Percentiles rank a stretch among this genome's conserved stretches.
phyloP scores from a whole-genome alignment of 2,113 vertebrate species.

The Nibea albiflora region DNA sequence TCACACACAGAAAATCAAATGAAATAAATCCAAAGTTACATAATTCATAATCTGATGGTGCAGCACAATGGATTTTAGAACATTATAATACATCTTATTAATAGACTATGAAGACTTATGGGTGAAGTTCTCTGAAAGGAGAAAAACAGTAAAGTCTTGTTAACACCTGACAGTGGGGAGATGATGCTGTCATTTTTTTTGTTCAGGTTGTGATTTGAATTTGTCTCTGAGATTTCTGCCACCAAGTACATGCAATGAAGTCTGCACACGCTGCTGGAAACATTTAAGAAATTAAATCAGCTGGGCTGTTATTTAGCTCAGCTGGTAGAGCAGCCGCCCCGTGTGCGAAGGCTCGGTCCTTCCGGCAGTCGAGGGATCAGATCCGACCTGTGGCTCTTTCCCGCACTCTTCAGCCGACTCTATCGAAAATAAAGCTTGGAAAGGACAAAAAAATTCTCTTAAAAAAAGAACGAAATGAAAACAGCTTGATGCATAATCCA shows the following conservation, averaged over 20 bases:
- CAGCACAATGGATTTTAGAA: not conserved
- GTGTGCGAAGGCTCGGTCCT: too few species aligned
- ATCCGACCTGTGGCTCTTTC: too few species aligned
- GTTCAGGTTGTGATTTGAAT: not conserved
- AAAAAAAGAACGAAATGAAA: too few species aligned
- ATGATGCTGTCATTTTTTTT: not conserved
- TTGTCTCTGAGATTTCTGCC: not conserved
- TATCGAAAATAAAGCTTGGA: too few species aligned
- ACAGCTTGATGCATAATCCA: not conserved
- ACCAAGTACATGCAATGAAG: not conserved
- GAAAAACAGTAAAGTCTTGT: too few species aligned
- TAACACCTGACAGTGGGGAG: not conserved
- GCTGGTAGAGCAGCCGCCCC: too few species aligned
- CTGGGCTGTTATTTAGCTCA: too few species aligned
- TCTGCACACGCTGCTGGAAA: not conserved
- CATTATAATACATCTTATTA: not conserved
- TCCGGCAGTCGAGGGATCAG: too few species aligned
- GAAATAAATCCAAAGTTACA: not conserved
- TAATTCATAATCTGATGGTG: not conserved
- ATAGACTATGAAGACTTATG: not conserved
- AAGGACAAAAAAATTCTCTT: too few species aligned
- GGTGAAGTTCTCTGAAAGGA: not conserved
- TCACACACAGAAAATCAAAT: not conserved
- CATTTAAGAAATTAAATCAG: not conserved
- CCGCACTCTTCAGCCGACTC: too few species aligned